Percentiles rank a stretch among this genome's conserved stretches.
phyloP scores from a whole-genome alignment of 1,140 invertebrate species.

The Ganaspis sp. region DNA sequence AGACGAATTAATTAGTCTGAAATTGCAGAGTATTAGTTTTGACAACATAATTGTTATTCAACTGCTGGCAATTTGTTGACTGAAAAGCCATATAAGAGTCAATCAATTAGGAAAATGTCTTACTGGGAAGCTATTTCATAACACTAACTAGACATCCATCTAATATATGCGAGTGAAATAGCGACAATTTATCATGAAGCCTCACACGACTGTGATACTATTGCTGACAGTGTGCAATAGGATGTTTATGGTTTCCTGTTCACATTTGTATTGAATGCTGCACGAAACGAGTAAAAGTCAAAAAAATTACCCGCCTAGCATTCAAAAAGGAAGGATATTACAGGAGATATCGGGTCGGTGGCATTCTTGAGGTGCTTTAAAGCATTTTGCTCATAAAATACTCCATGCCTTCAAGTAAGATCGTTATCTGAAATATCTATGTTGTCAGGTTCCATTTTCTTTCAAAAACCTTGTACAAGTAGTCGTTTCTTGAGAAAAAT shows the following conservation, averaged over 20 bases:
- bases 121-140: slow-evolving; percentile 1
- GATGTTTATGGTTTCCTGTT: slow-evolving; percentile 23
- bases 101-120: slow-evolving; percentile 12
- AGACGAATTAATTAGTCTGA: background rate
- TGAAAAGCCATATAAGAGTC: background rate
- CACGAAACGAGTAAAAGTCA: background rate
- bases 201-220: background rate
- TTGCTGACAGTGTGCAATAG: slow-evolving; percentile 4
- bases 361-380: background rate
- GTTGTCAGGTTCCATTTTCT: background rate
- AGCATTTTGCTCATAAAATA: slow-evolving; percentile 23
- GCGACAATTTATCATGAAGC: slow-evolving; percentile 7
- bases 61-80: background rate
- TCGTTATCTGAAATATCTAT: slow-evolving; percentile 6
- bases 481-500: background rate
- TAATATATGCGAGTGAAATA: background rate
- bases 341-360: background rate
- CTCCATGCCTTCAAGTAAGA: background rate
- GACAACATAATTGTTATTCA: background rate
- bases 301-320: background rate
- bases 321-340: slow-evolving; percentile 27
- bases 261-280: slow-evolving; percentile 21
- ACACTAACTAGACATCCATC: slow-evolving; percentile 9
- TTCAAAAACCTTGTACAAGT: background rate
- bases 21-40: background rate